phyloP scores from a whole-genome alignment of 2,797 vertebrate species.

The Momotus momota region DNA sequence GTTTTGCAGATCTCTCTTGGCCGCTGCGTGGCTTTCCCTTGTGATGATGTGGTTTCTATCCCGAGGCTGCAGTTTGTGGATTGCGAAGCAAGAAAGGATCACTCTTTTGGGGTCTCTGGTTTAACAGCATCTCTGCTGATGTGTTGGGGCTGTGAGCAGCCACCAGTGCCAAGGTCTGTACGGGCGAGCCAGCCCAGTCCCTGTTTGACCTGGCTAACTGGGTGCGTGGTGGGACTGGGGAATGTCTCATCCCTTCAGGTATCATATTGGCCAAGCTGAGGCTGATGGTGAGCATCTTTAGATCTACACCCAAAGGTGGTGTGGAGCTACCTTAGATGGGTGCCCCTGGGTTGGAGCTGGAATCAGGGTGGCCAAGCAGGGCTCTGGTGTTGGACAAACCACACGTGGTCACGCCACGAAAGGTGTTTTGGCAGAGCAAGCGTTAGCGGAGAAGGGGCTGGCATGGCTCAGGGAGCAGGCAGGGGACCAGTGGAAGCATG shows the following conservation, averaged over 20 bases:
- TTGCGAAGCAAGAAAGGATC: neutral
- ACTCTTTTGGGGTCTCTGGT: neutral
- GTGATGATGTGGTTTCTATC: neutral
- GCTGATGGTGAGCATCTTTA: neutral
- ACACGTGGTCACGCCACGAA: fast-evolving
- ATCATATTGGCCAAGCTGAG: neutral
- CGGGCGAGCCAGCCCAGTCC: fast-evolving
- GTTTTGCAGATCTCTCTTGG: neutral
- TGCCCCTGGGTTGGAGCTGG: neutral
- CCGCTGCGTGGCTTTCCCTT: fast-evolving
- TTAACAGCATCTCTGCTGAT: neutral
- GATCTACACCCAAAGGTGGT: neutral
- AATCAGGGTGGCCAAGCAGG: neutral
- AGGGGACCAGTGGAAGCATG: neutral
- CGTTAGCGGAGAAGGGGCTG: neutral
- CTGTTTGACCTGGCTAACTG: neutral
- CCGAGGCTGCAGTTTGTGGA: neutral
- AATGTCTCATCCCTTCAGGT: neutral
- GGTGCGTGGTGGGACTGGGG: neutral
- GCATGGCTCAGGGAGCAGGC: neutral
- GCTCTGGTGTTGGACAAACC: neutral
- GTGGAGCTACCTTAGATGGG: neutral
- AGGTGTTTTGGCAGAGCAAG: neutral
- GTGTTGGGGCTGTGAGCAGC: neutral
- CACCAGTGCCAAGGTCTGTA: fast-evolving